These are phyloP conservation scores for Himalopsyche japonica DNA, from an alignment of 2,888 invertebrate species.

Conservation along the genomic window DNA sequence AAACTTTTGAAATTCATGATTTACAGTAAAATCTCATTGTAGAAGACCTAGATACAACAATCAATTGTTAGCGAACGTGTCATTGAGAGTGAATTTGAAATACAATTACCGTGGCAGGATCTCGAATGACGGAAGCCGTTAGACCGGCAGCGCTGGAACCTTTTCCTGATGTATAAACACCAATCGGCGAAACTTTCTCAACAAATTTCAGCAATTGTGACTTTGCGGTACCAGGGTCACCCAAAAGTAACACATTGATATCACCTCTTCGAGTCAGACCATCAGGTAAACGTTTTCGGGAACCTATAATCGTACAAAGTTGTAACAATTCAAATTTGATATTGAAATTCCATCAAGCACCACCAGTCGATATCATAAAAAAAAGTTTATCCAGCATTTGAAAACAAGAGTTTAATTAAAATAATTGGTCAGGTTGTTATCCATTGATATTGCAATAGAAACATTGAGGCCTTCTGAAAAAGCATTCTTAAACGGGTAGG, in stretches of 20 bases:
- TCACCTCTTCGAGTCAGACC: slow-evolving; percentile 95
- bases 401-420: too few species aligned
- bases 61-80: neutral
- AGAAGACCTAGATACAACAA: too few species aligned
- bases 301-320: slow-evolving; percentile 63
- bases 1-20: too few species aligned
- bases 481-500: too few species aligned
- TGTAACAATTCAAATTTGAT: too few species aligned
- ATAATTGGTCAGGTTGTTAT: too few species aligned
- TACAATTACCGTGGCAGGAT: slow-evolving; percentile 83
- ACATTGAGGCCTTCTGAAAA: too few species aligned
- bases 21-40: too few species aligned
- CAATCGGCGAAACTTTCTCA: slow-evolving; percentile 91
- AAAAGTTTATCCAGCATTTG: too few species aligned
- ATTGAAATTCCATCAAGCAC: too few species aligned
- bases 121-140: slow-evolving; percentile 95
- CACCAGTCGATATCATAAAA: too few species aligned
- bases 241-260: slow-evolving; percentile 91
- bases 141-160: slow-evolving; percentile 98
- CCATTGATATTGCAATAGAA: too few species aligned
- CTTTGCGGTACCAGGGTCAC: slow-evolving; percentile 99
- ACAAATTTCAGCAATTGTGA: slow-evolving; percentile 97
- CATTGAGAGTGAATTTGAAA: neutral
- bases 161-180: slow-evolving; percentile 98
- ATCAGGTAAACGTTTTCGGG: slow-evolving; percentile 88